phyloP scores from a whole-genome alignment of 2,113 vertebrate genomes.

The Microtus ochrogaster region DNA sequence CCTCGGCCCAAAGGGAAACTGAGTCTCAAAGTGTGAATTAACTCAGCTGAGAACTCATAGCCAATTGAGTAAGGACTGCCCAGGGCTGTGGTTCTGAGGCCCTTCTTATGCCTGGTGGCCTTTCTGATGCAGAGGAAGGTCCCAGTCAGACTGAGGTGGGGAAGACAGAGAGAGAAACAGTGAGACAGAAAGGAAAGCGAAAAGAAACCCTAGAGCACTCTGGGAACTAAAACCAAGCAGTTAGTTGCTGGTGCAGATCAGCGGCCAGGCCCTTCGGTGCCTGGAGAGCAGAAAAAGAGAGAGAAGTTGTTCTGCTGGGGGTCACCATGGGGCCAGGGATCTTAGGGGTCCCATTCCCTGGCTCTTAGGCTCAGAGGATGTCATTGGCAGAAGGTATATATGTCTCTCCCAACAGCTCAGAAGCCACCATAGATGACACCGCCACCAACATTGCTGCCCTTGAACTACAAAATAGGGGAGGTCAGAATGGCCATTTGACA shows the following conservation, averaged over 20 bases:
- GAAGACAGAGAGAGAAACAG: not conserved
- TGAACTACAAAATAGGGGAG: not conserved
- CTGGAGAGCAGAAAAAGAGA: not conserved
- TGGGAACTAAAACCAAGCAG: not conserved
- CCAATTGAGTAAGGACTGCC: not conserved
- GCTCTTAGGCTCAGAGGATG: not conserved
- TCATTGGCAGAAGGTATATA: not conserved
- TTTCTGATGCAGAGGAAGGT: not conserved
- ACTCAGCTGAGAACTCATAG: not conserved
- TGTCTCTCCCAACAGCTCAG: not conserved
- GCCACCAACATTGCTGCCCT: not conserved
- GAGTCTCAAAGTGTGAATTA: not conserved
- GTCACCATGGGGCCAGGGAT: not conserved
- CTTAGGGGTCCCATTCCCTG: not conserved
- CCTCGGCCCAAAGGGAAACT: not conserved
- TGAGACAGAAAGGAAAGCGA: not conserved
- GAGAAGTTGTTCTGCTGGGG: accelerated
- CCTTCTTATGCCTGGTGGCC: not conserved
- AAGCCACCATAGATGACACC: too few species aligned
- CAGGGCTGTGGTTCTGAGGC: not conserved
- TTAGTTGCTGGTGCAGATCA: not conserved
- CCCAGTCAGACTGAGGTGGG: not conserved
- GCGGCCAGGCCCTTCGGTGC: not conserved
- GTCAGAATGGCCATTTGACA: not conserved
- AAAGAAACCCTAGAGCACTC: not conserved